Evolutionary conservation across 2,797 vertebrate species (phyloP), one percentile per base, ranked within the genome.

Genomic region (Rousettus madagascariensis): DNA sequence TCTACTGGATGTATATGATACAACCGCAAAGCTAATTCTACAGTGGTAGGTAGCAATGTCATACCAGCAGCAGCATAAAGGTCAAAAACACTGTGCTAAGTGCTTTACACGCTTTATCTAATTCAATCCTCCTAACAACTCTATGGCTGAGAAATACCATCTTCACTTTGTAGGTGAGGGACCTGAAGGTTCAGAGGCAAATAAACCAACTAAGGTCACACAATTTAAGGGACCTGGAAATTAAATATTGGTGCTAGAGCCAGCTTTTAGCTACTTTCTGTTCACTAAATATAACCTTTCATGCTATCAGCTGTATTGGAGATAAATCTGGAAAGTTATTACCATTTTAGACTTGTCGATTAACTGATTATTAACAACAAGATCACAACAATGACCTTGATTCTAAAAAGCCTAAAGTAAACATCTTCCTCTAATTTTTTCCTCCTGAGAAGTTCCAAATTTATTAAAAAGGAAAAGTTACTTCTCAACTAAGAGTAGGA

Each of bases 1-100:
- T 92, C 97, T 96, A 72, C 88, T 95, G 97, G 88, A 72, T 33
- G 7, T 7, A 26, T 6, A 12, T 38, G 77, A 43, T 49, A 61
- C 46, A 9, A 26, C 15, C 15, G 61, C 57, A 77, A 91, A 84
- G 66, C 9, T 26, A 90, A 26, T 55, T 77, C 33, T 61, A 66
- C 51, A 24, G 74, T 30, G 55, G 55, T 8, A 24, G 26, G 22
- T 6, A 69, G 33, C 12, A 28, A 49, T 46, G n/a, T 9, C 77
- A 26, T 1, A 69, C 8, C 7, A 77, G 43, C 28, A 33, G n/a
- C 5, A 77, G 36, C 33, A 28, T 26, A 33, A 65, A 83, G 24
- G 36, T 53, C 38, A 75, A 46, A 75, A 46, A 65, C 78, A 33
- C 57, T 55, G 66, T 30, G 53, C 66, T 51, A 46, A 84, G n/a